Conservation (phyloP, 1,140 invertebrate genomes). For the Andrena cerasifolii region DNA sequence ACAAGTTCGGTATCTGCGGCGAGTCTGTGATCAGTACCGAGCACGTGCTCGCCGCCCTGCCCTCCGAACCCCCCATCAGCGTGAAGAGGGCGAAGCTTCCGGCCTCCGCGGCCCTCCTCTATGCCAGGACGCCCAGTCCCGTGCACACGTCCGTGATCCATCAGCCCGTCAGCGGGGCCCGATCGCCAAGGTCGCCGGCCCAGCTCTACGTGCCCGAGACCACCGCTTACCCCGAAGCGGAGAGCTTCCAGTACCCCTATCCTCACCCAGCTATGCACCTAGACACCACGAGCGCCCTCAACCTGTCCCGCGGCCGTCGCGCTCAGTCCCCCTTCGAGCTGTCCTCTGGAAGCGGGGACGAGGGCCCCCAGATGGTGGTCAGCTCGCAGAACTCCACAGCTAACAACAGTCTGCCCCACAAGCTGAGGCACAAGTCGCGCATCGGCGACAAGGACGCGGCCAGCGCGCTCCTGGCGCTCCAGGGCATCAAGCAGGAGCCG, state of each 20-base stretch:
- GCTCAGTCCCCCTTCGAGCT: conserved; percentile 87
- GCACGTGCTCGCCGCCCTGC: conserved; percentile 92
- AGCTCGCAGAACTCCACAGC: conserved; percentile 67
- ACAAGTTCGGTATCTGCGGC: conserved; percentile 95
- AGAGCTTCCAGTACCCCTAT: conserved; percentile 81
- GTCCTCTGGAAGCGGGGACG: conserved; percentile 89
- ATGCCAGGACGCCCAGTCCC: conserved; percentile 85
- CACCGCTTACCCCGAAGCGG: conserved; percentile 75
- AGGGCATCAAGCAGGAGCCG: conserved; percentile 92
- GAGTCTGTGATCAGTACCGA: conserved; percentile 93
- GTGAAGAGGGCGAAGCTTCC: conserved; percentile 90
- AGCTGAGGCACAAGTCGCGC: conserved; percentile 95
- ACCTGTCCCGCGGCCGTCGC: conserved; percentile 84
- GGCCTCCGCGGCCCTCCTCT: conserved; percentile 79
- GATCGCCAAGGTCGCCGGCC: conserved; percentile 78
- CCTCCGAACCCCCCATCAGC: conserved; percentile 91
- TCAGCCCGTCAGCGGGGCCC: conserved; percentile 80
- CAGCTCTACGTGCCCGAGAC: conserved; percentile 77
- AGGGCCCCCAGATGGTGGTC: conserved; percentile 80
- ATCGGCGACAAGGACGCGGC: conserved; percentile 94
- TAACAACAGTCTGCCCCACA: conserved; percentile 91
- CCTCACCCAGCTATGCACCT: conserved; percentile 82
- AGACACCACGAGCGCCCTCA: conserved; percentile 84
- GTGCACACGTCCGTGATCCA: conserved; percentile 88
- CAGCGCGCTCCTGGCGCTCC: conserved; percentile 88